Conservation (phyloP, 2,797 vertebrate species). For the Coluber constrictor region DNA sequence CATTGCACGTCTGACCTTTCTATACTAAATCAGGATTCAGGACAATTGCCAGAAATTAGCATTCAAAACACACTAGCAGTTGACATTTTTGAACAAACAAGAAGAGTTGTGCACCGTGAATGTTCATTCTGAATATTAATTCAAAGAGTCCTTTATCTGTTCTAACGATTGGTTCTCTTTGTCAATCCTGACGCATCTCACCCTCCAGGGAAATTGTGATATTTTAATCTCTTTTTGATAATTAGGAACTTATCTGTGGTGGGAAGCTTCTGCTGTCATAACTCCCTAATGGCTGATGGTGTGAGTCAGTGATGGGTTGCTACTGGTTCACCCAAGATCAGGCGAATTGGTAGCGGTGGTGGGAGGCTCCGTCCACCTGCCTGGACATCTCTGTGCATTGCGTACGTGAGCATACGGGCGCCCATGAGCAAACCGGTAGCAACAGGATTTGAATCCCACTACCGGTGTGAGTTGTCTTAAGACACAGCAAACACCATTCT, state of each 20-base stretch:
- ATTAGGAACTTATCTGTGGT: background rate
- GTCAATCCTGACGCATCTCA: background rate
- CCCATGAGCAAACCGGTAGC: too few species aligned
- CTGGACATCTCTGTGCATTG: too few species aligned
- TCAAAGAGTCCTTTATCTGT: background rate
- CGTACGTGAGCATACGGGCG: accelerated
- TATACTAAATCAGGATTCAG: background rate
- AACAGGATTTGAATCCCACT: too few species aligned
- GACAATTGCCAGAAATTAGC: background rate
- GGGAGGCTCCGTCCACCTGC: too few species aligned
- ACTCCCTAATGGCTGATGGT: background rate
- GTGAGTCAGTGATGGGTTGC: background rate
- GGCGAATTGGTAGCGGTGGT: too few species aligned
- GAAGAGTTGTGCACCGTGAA: background rate
- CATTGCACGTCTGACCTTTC: background rate
- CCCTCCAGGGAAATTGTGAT: background rate
- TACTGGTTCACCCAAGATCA: too few species aligned
- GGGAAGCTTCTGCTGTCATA: background rate
- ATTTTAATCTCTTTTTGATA: background rate
- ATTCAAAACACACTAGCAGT: background rate
- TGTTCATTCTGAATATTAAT: background rate
- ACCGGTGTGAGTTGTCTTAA: background rate
- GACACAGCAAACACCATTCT: background rate
- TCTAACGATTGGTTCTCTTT: background rate
- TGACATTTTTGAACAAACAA: background rate